Percentiles rank a stretch among this genome's conserved stretches.
These are phyloP conservation scores for Epizoanthus illoricatus DNA, from an alignment of 92 coral and sea anemone genomes.

Conservation along the genomic window DNA sequence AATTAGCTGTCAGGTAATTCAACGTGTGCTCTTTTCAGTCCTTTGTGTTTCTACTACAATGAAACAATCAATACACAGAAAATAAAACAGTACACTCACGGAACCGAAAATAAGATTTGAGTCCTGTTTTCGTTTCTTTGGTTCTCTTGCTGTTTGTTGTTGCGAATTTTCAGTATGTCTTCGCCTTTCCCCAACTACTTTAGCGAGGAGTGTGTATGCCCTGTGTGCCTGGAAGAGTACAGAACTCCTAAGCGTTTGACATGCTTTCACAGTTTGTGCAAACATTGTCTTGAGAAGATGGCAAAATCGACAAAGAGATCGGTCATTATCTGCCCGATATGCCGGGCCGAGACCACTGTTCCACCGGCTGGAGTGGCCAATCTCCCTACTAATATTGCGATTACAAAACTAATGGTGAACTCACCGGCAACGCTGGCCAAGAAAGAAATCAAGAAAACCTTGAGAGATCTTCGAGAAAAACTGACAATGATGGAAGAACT, in stretches of 20 bases:
- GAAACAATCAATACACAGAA: background rate
- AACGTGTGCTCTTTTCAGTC: constrained; percentile 19
- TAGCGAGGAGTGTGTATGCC: constrained; percentile 61
- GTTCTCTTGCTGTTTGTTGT: background rate
- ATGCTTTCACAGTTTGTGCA: constrained; percentile 69
- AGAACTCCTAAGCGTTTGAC: constrained; percentile 62
- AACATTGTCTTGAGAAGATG: constrained; percentile 64
- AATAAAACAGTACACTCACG: background rate
- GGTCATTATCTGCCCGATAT: constrained; percentile 59
- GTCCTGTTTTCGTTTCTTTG: background rate
- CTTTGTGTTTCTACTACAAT: constrained; percentile 2
- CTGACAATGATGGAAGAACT: constrained; percentile 41
- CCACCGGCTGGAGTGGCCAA: constrained; percentile 61
- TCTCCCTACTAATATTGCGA: constrained; percentile 51
- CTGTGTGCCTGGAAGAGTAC: constrained; percentile 75
- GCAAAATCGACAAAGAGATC: constrained; percentile 40
- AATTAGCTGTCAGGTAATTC: background rate
- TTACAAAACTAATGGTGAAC: constrained; percentile 54
- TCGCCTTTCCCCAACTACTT: constrained; percentile 17
- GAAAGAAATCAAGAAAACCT: constrained; percentile 57
- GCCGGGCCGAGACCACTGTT: constrained; percentile 58
- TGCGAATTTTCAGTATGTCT: background rate
- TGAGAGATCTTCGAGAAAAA: constrained; percentile 54
- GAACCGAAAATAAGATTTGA: background rate
- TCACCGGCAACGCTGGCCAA: constrained; percentile 68